Evolutionary conservation across 2,113 vertebrate species (phyloP).

Genomic region (Nycticebus coucang): DNA sequence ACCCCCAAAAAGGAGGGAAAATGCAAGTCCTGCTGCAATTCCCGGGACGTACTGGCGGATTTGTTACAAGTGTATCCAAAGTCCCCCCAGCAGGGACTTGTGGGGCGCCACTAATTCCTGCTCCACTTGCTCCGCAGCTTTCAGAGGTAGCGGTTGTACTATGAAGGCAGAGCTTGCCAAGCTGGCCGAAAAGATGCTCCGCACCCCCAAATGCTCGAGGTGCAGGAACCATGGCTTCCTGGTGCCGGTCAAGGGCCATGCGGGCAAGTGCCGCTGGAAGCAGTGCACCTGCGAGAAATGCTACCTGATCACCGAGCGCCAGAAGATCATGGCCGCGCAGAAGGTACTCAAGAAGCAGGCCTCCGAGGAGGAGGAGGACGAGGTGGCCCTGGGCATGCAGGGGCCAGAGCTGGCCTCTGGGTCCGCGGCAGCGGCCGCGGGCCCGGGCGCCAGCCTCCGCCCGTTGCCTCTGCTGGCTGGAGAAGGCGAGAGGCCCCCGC

Average conservation of each 20-base stretch:
- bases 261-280: conserved; percentile 88
- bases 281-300: conserved; percentile 90
- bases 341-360: conserved; percentile 82
- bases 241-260: conserved; percentile 89
- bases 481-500: background rate
- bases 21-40: conserved; percentile 42
- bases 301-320: conserved; percentile 87
- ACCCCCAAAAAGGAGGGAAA: background rate
- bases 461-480: background rate
- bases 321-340: conserved; percentile 89
- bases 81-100: conserved; percentile 60
- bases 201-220: conserved; percentile 88
- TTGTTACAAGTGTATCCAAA: conserved; percentile 80
- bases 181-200: conserved; percentile 58
- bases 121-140: conserved; percentile 50
- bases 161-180: conserved; percentile 55
- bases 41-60: background rate
- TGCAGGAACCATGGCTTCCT: conserved; percentile 91
- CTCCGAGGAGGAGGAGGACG: conserved; percentile 49
- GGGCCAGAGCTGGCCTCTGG: background rate
- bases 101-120: background rate
- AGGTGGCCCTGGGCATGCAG: background rate
- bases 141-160: background rate
- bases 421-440: background rate
- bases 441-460: background rate